Evolutionary conservation across 2,797 vertebrate genomes (phyloP), one percentile per base, ranked within the genome.

Genomic region (Typhlichthys subterraneus): DNA sequence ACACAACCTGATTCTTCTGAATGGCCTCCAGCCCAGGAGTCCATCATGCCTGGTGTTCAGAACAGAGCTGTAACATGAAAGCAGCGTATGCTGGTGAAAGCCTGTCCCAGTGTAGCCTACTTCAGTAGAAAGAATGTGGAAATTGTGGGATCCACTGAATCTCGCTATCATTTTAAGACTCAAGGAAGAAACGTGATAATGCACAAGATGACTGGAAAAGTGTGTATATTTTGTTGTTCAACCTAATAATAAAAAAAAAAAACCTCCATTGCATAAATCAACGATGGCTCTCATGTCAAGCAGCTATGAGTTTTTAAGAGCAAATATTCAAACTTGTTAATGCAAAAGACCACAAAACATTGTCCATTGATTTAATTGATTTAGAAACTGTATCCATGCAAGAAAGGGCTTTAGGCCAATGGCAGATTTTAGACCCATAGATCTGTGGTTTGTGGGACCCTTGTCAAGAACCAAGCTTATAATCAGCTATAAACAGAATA

Each of bases 91-190:
- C 23, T 23, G 23, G 23, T 23, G 0, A 54, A 77, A 70, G 82
- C 65, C 56, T 46, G 74, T 53, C 42, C 52, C 48, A 9, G 10
- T 11, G 53, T 23, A 23, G 23, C 23, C 23, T 45, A 59, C 8
- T 31, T 61, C 51, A 8, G 53, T 59, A 72, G 69, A 79, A 86
- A 67, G 77, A 89, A 88, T 80, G 69, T 59, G 61, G 6, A 83
- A 85, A 82, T 84, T 59, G 86, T 77, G 82, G 77, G 80, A 85
- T 74, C 52, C 50, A 4, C 45, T 64, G 76, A 83, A 62, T 57
- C 14, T 47, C 5, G 54, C 61, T 14, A 59, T 79, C 75, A 87
- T 78, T 84, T 84, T n/a, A 74, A 69, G 55, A 65, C 68, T 56
- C 56, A 61, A 69, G 52, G 53, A 55, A 8, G 0, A 8, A 59